Conservation (phyloP, 2,888 invertebrate genomes). For the Heliconius charithonia region DNA sequence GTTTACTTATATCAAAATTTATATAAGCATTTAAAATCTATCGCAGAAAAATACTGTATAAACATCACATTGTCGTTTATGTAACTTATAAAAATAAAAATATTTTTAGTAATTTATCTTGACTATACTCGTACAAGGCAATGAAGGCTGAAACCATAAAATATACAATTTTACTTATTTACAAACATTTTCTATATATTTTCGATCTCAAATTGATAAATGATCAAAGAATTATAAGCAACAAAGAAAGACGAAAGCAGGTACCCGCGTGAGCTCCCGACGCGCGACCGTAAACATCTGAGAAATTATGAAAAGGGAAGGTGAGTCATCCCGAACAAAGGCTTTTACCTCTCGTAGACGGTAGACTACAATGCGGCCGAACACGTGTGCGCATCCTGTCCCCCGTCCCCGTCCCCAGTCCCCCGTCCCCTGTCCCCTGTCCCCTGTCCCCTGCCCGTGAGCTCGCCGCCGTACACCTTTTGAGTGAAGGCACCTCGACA, state of each 20-base stretch:
- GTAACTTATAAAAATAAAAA: too few relatives aligned
- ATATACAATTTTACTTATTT: too few relatives aligned
- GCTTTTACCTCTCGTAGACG: conserved; percentile 7
- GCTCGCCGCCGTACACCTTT: neutral
- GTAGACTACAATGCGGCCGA: conserved; percentile 24
- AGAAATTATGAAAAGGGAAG: conserved; percentile 5
- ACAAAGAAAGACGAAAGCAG: neutral
- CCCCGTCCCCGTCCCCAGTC: neutral
- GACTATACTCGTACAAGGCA: too few relatives aligned
- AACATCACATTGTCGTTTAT: neutral
- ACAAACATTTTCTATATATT: too few relatives aligned
- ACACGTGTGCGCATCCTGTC: conserved; percentile 21
- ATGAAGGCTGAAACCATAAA: too few relatives aligned
- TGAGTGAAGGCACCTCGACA: too few relatives aligned
- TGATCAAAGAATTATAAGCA: neutral
- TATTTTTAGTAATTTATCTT: too few relatives aligned
- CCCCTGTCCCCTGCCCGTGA: neutral
- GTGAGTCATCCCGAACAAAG: conserved; percentile 31
- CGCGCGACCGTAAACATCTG: conserved; percentile 9
- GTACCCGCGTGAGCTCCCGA: neutral
- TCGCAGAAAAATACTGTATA: neutral
- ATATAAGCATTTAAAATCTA: neutral
- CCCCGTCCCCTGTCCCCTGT: neutral
- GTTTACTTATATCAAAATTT: too few relatives aligned
- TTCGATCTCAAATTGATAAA: neutral